Evolutionary conservation across 2,888 invertebrate species (phyloP), one percentile per base, ranked within the genome.

Genomic region (Siphlonurus alternatus): DNA sequence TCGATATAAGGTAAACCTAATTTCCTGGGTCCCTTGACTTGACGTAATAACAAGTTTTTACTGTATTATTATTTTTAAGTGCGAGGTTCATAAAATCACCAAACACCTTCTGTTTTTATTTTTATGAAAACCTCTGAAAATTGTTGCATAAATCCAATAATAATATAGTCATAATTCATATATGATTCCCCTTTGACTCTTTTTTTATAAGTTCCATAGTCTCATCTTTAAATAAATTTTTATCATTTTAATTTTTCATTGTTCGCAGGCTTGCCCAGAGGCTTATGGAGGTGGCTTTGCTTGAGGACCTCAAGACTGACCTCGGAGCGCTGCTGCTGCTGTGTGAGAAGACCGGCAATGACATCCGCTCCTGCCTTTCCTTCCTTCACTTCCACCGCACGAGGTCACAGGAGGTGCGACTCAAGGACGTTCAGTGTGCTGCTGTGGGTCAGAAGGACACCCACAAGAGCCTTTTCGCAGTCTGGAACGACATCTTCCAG

Each of bases 311-410:
- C 61, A 75, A 78, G 63, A 83, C 87, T 0, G 86, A 89, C 72
- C 76, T 85, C 69, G 83, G 85, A 38, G 83, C 87, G 5, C 77
- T 92, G 68, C 74, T 87, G 51, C 85, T 88, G 2, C 76, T 98
- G 66, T 88, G 91, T 19, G 87, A 91, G 69, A 89, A 92, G 70
- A 87, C 89, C 2, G 84, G 85, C 63, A 91, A 93, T 70, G 98
- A 98, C 78, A 88, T 98, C 56, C 80, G 98, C 22, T 87, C 93
- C 0, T 97, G 97, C 72, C 81, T 98, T 63, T 91, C 93, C 20
- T 85, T 93, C 60, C 81, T 98, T 68, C 93, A 95, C 73, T 89
- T 87, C 71, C 80, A 86, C 69, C 79, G 77, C 63, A 69, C 69
- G 24, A 72, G 74, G 66, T 72, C 74, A 64, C 73, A 74, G 68